Evolutionary conservation across 2,113 vertebrate species (phyloP), one percentile per base, ranked within the genome.

Genomic region (Cebus imitator): DNA sequence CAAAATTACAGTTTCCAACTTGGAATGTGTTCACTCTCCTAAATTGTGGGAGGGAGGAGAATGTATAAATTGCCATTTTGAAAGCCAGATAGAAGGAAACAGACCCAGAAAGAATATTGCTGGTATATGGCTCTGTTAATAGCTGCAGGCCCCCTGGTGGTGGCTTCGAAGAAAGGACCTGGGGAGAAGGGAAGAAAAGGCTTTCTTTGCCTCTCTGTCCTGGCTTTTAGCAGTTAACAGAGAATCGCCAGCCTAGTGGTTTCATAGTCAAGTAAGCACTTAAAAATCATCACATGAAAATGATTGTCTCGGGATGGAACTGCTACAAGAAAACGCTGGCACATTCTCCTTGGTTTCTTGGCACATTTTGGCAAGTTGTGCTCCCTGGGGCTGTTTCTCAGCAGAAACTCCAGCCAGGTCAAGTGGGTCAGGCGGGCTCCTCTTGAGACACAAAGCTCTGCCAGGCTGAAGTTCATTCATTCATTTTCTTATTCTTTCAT

Each of bases 91-190:
- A 68, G 82, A 95, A 85, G 78, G 13, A 82, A 48, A 48, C 16
- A 32, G 68, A 48, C 21, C 20, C 25, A 11, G 0, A 61, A 75
- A 61, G n/a, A 61, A 14, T 82, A 20, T 35, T 6, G 20, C 48
- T 52, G 32, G 27, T 40, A 8, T 55, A 11, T 4, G 17, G 4
- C 18, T 83, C 78, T 6, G 35, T 50, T 66, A 61, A 45, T 90
- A 25, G 13, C 80, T 30, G 66, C 35, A 55, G 50, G 94, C 96
- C 96, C 95, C 75, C 94, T 96, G 64, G 93, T 92, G 95, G 95
- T 91, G 37, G 72, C 76, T 14, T 30, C 32, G 37, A 92, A 66
- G 75, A 96, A 90, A 48, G 81, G n/a, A 43, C 3, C 35, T 17
- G 3, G 43, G 64, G 57, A 37, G 11, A 11, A 68, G 66, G 30